Evolutionary conservation across 92 coral and sea anemone genomes (phyloP).

Genomic region (Isaurus tuberculatus): DNA sequence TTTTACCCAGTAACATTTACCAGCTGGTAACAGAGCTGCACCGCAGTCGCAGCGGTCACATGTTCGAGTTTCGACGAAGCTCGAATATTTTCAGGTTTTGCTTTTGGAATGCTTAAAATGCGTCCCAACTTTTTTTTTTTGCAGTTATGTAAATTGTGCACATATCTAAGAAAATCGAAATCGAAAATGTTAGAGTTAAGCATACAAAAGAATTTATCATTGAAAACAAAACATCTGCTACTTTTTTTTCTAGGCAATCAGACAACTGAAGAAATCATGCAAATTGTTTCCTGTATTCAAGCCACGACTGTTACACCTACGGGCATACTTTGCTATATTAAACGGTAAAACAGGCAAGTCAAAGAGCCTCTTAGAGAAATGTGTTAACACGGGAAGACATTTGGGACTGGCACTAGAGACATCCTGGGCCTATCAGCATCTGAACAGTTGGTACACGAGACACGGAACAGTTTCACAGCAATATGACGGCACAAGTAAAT

Average conservation of each 20-base stretch:
- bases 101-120: no score
- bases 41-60: no score
- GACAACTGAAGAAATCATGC: slow-evolving; percentile 71
- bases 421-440: slow-evolving; percentile 76
- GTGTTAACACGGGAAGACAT: slow-evolving; percentile 58
- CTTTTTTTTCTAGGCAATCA: slow-evolving; percentile 64
- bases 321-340: slow-evolving; percentile 80
- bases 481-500: slow-evolving; percentile 56
- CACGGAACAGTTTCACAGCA: neutral
- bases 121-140: no score
- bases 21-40: no score
- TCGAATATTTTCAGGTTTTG: no score
- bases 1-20: no score
- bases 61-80: no score
- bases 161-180: no score
- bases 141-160: no score
- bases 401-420: slow-evolving; percentile 79
- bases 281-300: slow-evolving; percentile 67
- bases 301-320: slow-evolving; percentile 77
- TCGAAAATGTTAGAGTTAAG: no score
- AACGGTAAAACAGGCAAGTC: slow-evolving; percentile 63
- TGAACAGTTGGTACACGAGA: slow-evolving; percentile 66
- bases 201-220: no score
- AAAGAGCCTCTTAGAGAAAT: slow-evolving; percentile 56
- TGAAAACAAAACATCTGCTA: neutral